Conservation (phyloP, 2,797 vertebrate species). For the Aphelocoma californica region DNA sequence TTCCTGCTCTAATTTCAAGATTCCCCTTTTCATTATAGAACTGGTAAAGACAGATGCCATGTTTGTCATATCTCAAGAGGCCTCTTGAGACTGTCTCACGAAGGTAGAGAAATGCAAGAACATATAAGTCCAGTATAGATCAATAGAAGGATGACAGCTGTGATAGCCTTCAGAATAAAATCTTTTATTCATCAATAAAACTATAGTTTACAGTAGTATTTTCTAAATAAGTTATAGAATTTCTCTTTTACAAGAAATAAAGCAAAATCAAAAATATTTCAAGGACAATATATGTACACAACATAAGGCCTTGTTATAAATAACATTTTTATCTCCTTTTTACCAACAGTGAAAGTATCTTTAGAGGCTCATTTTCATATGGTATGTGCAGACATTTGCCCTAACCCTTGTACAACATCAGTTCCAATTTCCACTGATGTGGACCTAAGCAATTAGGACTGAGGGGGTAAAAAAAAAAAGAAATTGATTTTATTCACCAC, state of each 20-base stretch:
- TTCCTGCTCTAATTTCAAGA: not conserved
- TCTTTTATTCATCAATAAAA: conserved; percentile 83
- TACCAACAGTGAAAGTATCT: conserved; percentile 72
- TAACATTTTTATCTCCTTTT: conserved; percentile 69
- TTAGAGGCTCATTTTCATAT: conserved; percentile 72
- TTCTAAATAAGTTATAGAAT: conserved; percentile 83
- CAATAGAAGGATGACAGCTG: not conserved
- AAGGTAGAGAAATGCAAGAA: not conserved
- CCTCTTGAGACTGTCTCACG: not conserved
- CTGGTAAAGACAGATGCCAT: not conserved
- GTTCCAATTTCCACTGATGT: conserved; percentile 50
- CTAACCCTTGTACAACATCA: conserved; percentile 58
- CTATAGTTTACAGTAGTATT: conserved; percentile 80
- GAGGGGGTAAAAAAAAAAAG: conserved; percentile 32
- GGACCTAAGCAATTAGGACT: conserved; percentile 58
- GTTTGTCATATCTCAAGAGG: not conserved
- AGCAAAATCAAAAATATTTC: conserved; percentile 79
- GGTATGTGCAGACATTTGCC: conserved; percentile 61
- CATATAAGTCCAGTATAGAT: not conserved
- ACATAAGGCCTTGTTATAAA: conserved; percentile 81
- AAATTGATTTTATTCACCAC: conserved; percentile 68
- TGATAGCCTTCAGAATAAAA: conserved; percentile 72
- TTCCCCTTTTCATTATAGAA: not conserved
- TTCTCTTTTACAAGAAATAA: conserved; percentile 81
- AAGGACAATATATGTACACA: conserved; percentile 75